Evolutionary conservation across 1,140 invertebrate species (phyloP).

Genomic region (Dendroctonus ponderosae): DNA sequence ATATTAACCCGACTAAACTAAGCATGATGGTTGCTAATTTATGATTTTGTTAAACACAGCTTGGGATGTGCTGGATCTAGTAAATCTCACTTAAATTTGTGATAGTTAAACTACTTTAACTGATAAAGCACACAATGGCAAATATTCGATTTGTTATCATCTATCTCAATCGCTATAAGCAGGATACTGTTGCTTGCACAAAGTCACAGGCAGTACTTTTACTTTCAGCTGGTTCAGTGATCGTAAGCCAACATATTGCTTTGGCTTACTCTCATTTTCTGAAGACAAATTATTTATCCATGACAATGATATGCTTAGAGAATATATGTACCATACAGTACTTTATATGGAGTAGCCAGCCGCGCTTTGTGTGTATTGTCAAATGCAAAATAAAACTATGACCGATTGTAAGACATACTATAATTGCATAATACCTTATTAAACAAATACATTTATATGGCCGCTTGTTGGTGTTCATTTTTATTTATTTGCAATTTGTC

Average conservation of each 20-base stretch:
- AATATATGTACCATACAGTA: slow-evolving; percentile 29
- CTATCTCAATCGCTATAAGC: too few relatives aligned
- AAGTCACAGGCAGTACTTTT: slow-evolving; percentile 19
- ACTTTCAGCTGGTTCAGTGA: slow-evolving; percentile 25
- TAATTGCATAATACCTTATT: slow-evolving; percentile 34
- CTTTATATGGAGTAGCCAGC: slow-evolving; percentile 26
- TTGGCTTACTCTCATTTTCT: slow-evolving; percentile 28
- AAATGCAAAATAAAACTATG: slow-evolving; percentile 19
- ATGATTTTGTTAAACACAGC: too few relatives aligned
- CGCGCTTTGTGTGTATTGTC: slow-evolving; percentile 29
- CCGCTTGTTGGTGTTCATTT: not conserved
- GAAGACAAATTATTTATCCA: slow-evolving; percentile 36
- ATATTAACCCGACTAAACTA: too few relatives aligned
- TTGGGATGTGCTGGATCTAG: too few relatives aligned
- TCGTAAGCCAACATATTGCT: slow-evolving; percentile 5
- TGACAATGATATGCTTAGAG: slow-evolving; percentile 30
- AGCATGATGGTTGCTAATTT: too few relatives aligned
- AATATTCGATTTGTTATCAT: not conserved
- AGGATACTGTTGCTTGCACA: too few relatives aligned
- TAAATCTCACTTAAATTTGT: too few relatives aligned
- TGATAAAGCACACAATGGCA: not conserved
- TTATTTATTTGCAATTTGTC: too few relatives aligned
- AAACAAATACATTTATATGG: slow-evolving; percentile 6
- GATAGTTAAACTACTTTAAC: too few relatives aligned
- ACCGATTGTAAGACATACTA: slow-evolving; percentile 15